Conservation (phyloP, 37 sponge, comb jelly and placozoan species). For the Lycopodina hypogea region DNA sequence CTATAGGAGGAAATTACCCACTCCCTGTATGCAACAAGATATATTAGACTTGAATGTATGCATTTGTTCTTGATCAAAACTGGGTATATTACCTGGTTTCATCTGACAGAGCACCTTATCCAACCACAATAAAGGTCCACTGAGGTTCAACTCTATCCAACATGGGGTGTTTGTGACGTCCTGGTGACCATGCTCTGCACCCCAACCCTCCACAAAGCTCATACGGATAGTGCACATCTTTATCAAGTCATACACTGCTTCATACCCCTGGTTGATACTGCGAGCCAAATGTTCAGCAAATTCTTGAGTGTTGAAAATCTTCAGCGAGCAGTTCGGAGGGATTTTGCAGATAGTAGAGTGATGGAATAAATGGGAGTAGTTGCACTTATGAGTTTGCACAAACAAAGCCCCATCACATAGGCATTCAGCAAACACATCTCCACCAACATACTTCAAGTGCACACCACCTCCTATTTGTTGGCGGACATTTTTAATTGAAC, state of each 20-base stretch:
- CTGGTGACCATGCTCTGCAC: conserved; percentile 93
- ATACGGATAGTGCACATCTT: conserved; percentile 96
- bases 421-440: conserved; percentile 95
- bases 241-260: conserved; percentile 86
- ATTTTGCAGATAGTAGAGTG: conserved; percentile 97
- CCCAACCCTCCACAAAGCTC: conserved; percentile 99
- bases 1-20: too few relatives aligned
- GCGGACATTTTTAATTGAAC: conserved; percentile 93
- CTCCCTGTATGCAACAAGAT: too few relatives aligned
- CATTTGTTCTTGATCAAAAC: neutral
- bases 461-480: conserved; percentile 96
- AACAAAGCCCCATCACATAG: conserved; percentile 90
- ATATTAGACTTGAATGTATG: too few relatives aligned
- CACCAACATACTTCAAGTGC: conserved; percentile 91
- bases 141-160: conserved; percentile 93
- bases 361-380: conserved; percentile 86
- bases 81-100: conserved; percentile 25
- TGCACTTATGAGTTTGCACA: conserved; percentile 94
- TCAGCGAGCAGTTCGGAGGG: conserved; percentile 87
- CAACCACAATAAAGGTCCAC: conserved; percentile 92
- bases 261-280: conserved; percentile 87
- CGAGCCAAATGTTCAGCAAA: conserved; percentile 86
- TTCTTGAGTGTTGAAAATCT: conserved; percentile 96
- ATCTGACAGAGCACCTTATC: conserved; percentile 91
- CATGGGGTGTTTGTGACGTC: conserved; percentile 97